Evolutionary conservation across 1,140 invertebrate genomes (phyloP).

Genomic region (Drosophila trapezifrons): DNA sequence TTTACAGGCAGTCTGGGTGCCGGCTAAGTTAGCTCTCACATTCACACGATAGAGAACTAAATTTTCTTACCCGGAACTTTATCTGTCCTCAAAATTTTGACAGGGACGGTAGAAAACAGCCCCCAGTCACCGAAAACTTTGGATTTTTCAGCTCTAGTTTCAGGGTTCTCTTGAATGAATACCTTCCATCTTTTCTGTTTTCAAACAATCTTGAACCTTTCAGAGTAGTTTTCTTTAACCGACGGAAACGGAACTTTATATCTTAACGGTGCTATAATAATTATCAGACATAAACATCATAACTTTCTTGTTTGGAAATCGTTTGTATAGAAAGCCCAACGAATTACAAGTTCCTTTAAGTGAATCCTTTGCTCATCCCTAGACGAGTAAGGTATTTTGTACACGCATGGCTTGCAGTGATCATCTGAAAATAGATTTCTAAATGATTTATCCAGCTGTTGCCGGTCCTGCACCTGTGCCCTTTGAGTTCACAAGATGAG

Average conservation of each 20-base stretch:
- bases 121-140: no score
- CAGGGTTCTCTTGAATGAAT: not conserved
- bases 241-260: not conserved
- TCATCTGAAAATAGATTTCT: conserved; percentile 17
- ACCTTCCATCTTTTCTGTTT: not conserved
- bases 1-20: no score
- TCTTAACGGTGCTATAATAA: no score
- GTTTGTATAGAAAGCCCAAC: no score
- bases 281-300: not conserved
- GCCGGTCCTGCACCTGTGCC: conserved; percentile 50
- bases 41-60: no score
- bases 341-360: no score
- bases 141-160: not conserved
- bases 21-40: no score
- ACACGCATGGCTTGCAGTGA: not conserved
- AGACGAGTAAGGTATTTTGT: not conserved
- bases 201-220: not conserved
- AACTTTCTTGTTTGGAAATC: not conserved
- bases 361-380: not conserved
- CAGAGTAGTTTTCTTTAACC: not conserved
- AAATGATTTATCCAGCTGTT: conserved; percentile 57
- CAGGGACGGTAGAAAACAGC: no score
- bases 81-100: no score
- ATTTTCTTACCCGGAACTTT: no score
- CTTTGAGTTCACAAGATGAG: conserved; percentile 15